Base-by-base conservation (phyloP, 2,797 vertebrate species). In the Sternarchorhynchus goeldii region DNA sequence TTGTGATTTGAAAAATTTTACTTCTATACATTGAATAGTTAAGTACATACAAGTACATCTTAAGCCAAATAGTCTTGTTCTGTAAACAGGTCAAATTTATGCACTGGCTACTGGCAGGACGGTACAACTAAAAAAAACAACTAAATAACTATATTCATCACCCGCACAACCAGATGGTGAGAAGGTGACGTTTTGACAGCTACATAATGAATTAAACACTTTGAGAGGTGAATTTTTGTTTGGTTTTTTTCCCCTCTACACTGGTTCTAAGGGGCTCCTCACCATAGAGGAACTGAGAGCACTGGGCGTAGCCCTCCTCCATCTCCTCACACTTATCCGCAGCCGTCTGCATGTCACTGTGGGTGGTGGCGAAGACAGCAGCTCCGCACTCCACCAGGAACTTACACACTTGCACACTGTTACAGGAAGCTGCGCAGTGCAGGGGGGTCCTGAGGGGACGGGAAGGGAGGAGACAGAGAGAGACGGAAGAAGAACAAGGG, bases 231-330 rank as follows among this genome's bases (percentile, higher is more conserved):
- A 64, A 3, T 16, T 17, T 20, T n/a, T 45, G 7, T 18, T 50
- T 16, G 12, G 16, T 7, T 1, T 14, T 29, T 75, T 65, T 10
- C 0, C 2, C 6, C 60, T 57, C 68, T 29, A 20, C 1, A 31
- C 16, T 59, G 55, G 55, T 34, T 36, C 50, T 67, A 7, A 14
- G 12, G 45, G 8, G 21, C n/a, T 39, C 39, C 95, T 73, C 80
- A 99, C 97, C 97, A 0, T 98, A 96, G 5, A 99, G 90, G 86
- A 99, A 98, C 90, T 98, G 96, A 0, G 96, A 97, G 88, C 97
- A 99, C 91, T 98, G 96, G 0, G 94, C 93, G 70, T 98, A 98
- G 60, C 96, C 96, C 0, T 98, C 96, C 88, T 99, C 97, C 95
- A 96, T 94, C 81, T 99, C 96, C 82, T 99, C 97, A 0, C 97